Base-by-base conservation (phyloP, 2,113 vertebrate species). In the Bos taurus region DNA sequence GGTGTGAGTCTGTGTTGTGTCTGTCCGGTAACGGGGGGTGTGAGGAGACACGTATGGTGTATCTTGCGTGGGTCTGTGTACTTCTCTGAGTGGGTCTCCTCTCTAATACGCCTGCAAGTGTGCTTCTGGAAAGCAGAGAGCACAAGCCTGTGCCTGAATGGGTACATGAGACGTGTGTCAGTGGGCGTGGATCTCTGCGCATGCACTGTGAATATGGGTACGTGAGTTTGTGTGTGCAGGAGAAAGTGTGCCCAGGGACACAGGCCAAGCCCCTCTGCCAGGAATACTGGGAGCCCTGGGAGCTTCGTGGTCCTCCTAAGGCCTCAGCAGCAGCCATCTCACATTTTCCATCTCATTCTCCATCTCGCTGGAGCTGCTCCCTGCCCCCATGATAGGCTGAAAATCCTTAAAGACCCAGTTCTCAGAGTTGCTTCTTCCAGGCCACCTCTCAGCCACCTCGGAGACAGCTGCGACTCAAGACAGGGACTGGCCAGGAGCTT, bases 321-420 rank as follows among this genome's bases (percentile, higher is more conserved):
- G 92, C 71, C 62, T 50, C 57, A 12, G 64, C 48, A 50, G 91
- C 95, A 26, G 50, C 92, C 12, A 7, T 17, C 91, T 94, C 96
- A 96, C 82, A 92, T 92, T 93, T 86, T 93, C 82, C 91, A 78
- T 57, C 87, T 90, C 81, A 83, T 56, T 83, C n/a, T 94, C 94
- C 97, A 88, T 91, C 64, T 97, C 1, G 1, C 46, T 46, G n/a
- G 71, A 92, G 43, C 74, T 77, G 43, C 50, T 48, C 43, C 33
- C 52, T 28, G 3, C 81, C 64, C 60, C 56, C 46, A 64, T 4
- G 15, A 78, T 57, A 30, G 5, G 95, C 93, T 36, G 33, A 64
- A 56, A 84, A 67, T 36, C 74, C 86, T 95, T 91, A 96, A 92
- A 97, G 82, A 52, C 88, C 83, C 30, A 90, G 46, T 10, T 71